A percentile compares a stretch with the other conserved stretches of the same genome.
phyloP scores from a whole-genome alignment of 2,113 vertebrate species.

The Pteruthius melanotis region DNA sequence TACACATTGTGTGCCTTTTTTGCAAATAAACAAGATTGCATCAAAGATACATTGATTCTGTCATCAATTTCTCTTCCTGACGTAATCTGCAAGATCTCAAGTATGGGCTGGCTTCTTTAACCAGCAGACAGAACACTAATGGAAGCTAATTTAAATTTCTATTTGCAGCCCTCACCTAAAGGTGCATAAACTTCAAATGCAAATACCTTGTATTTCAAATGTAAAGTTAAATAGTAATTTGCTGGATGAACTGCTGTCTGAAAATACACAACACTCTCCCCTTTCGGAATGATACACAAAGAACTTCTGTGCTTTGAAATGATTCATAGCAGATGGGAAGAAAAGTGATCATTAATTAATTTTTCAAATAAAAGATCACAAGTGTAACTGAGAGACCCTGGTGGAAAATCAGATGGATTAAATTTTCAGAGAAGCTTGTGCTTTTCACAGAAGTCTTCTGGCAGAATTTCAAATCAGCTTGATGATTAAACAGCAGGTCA shows the following conservation, averaged over 20 bases:
- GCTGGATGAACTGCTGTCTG: neutral
- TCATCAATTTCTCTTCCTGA: neutral
- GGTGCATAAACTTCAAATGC: neutral
- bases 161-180: neutral
- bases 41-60: neutral
- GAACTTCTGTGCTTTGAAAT: slow-evolving; percentile 6
- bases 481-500: slow-evolving; percentile 24
- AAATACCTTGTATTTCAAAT: neutral
- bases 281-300: neutral
- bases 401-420: neutral
- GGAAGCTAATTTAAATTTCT: neutral
- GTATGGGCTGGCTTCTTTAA: neutral
- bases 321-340: neutral
- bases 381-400: neutral
- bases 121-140: neutral
- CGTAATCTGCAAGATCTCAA: neutral
- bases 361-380: slow-evolving; percentile 6
- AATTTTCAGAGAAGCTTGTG: neutral
- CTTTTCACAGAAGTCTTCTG: neutral
- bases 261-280: neutral
- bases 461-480: slow-evolving; percentile 8
- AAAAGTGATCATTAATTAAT: slow-evolving; percentile 16
- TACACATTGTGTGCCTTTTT: neutral
- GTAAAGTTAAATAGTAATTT: slow-evolving; percentile 1
- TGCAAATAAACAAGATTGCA: neutral